Base-by-base conservation (phyloP, 2,797 vertebrate species). In the Leptoclinus maculatus region DNA sequence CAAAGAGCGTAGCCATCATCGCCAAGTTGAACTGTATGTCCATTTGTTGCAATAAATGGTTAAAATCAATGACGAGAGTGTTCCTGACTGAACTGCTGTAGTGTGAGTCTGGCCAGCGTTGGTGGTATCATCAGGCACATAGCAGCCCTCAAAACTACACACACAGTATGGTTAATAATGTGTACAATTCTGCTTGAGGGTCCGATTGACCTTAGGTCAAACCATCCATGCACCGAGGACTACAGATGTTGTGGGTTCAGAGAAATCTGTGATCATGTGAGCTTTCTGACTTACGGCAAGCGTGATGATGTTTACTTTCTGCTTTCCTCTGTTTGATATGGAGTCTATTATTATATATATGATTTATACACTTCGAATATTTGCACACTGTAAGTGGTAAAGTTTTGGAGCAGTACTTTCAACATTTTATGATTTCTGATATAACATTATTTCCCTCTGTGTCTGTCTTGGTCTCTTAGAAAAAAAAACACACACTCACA, bases 401-500 rank as follows among this genome's bases (percentile, higher is more conserved):
- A 25, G 6, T 71, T 71, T 63, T 71, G 7, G 29, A 66, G 56
- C 14, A 47, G 56, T 29, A 38, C 14, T 34, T 56, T 36, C 27
- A 25, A 38, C 29, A 4, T 72, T 19, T 71, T 17, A 27, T 14
- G 2, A 29, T 77, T 19, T 49, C 13, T 27, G 13, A 54, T n/a
- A 14, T 57, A 13, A 47, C 7, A 54, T 54, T 45, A 56, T 70
- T 53, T 59, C n/a, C 1, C 7, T 54, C 23, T n/a, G 13, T 57
- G 27, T 76, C 7, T 59, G 0, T 25, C 3, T 17, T 2, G 0
- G 7, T 59, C 19, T 74, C 34, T 47, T 10, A 74, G 43, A 82
- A 84, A 77, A 82, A 89, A 88, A n/a, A n/a, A 89, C 80, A 89
- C 83, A 88, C 79, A 85, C 67, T 58, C 69, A 58, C 77, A 78